Evolutionary conservation across 2,888 invertebrate genomes (phyloP).

Genomic region (Drosophila ustulata): DNA sequence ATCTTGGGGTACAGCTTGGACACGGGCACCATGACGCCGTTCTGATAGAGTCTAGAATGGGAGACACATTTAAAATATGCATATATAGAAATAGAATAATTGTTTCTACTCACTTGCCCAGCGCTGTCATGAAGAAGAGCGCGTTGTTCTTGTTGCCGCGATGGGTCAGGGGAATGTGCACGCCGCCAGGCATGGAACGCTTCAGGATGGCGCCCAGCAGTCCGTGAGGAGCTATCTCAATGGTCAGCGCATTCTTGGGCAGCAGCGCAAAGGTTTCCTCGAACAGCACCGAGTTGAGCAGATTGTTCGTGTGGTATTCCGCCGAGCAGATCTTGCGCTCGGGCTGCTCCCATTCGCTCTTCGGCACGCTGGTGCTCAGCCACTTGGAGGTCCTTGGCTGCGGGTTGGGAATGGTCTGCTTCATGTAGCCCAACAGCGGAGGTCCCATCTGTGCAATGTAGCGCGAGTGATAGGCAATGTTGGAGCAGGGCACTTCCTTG

Average conservation of each 20-base stretch:
- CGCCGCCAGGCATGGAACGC: slow-evolving; percentile 86
- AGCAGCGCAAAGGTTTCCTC: slow-evolving; percentile 88
- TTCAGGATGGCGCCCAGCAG: slow-evolving; percentile 89
- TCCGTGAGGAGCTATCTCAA: slow-evolving; percentile 90
- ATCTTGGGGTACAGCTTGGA: slow-evolving; percentile 91
- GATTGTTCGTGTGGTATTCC: slow-evolving; percentile 95
- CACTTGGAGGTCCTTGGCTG: slow-evolving; percentile 90
- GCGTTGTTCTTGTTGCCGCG: slow-evolving; percentile 86
- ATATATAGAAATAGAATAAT: background rate
- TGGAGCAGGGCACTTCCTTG: slow-evolving; percentile 92
- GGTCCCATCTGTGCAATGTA: slow-evolving; percentile 91
- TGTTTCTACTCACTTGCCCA: slow-evolving; percentile 85
- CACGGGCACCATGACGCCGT: slow-evolving; percentile 91
- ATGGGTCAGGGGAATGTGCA: slow-evolving; percentile 88
- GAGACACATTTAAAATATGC: background rate
- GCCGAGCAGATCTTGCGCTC: slow-evolving; percentile 89
- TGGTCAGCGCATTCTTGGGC: slow-evolving; percentile 88
- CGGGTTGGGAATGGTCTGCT: slow-evolving; percentile 88
- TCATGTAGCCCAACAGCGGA: slow-evolving; percentile 88
- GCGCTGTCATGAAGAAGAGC: slow-evolving; percentile 83
- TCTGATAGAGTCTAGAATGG: slow-evolving; percentile 89
- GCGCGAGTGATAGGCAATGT: slow-evolving; percentile 95
- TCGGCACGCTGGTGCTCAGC: slow-evolving; percentile 94
- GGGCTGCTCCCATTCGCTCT: slow-evolving; percentile 89
- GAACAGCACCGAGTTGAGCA: slow-evolving; percentile 87